Conservation (phyloP, 2,797 vertebrate genomes). For the Muraenolepis orangiensis region DNA sequence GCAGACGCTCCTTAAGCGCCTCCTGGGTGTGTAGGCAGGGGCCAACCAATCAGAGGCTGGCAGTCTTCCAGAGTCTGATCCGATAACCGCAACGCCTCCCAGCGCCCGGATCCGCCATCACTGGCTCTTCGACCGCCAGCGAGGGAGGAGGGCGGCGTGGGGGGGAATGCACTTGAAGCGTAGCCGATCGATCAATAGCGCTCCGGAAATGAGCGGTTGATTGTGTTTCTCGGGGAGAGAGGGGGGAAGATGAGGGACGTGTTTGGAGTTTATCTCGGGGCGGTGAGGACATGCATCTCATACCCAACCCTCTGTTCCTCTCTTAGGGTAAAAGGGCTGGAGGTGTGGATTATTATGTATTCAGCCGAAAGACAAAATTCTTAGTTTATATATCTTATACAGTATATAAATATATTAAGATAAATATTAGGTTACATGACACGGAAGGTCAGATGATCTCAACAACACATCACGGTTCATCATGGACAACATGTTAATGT, state of each 20-base stretch:
- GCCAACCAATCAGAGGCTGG: constrained; percentile 25
- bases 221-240: constrained; percentile 38
- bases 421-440: not conserved
- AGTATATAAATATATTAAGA: too few relatives aligned
- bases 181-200: constrained; percentile 49
- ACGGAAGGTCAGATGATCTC: not conserved
- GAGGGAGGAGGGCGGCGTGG: constrained; percentile 28
- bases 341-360: too few relatives aligned
- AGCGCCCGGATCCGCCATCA: constrained; percentile 10
- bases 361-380: too few relatives aligned
- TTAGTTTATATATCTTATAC: too few relatives aligned
- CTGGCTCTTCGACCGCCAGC: constrained; percentile 3
- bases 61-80: not conserved
- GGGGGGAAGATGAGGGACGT: constrained; percentile 32
- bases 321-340: too few relatives aligned
- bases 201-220: constrained; percentile 51
- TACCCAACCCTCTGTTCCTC: too few relatives aligned
- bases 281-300: constrained; percentile 7
- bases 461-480: not conserved
- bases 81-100: constrained; percentile 9
- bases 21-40: constrained; percentile 15
- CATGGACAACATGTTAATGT: not conserved
- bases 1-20: too few relatives aligned
- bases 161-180: constrained; percentile 49
- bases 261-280: constrained; percentile 29